Evolutionary conservation across 2,797 vertebrate genomes (phyloP).

Genomic region (Phoxinus dragarum): DNA sequence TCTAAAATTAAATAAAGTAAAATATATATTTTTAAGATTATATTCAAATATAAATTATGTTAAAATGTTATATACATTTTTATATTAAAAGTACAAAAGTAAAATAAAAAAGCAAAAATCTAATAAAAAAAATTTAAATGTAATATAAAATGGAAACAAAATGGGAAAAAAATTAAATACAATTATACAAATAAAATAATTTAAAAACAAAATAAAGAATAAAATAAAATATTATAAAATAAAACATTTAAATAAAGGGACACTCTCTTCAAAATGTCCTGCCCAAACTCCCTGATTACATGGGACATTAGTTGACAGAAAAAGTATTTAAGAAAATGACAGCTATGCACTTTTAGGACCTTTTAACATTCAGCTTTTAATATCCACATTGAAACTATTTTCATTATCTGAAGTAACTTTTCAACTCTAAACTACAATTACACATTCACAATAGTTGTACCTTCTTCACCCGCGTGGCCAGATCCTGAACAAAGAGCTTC

Average conservation of each 20-base stretch:
- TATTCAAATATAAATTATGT: no score
- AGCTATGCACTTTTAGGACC: no score
- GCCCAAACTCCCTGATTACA: neutral
- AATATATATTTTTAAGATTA: neutral
- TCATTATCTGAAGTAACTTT: neutral
- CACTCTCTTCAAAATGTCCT: neutral
- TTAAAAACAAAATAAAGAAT: neutral
- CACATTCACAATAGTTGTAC: conserved; percentile 67
- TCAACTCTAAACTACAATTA: neutral
- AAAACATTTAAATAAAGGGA: neutral
- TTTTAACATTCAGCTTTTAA: neutral
- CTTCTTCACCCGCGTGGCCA: conserved; percentile 96
- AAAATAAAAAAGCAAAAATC: neutral
- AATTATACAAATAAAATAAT: neutral
- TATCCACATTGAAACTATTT: neutral
- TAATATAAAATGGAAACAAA: no score
- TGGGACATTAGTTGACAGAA: neutral
- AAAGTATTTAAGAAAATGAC: neutral
- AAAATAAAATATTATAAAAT: neutral
- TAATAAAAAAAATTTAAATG: no score
- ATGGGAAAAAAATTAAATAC: no score
- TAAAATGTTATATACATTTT: neutral
- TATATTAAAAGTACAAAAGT: neutral
- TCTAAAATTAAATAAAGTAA: neutral
- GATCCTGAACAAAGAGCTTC: conserved; percentile 96